Percentiles rank a stretch among this genome's conserved stretches.
Conservation (phyloP, 2,888 invertebrate genomes). For the Stictocephala bisonia region DNA sequence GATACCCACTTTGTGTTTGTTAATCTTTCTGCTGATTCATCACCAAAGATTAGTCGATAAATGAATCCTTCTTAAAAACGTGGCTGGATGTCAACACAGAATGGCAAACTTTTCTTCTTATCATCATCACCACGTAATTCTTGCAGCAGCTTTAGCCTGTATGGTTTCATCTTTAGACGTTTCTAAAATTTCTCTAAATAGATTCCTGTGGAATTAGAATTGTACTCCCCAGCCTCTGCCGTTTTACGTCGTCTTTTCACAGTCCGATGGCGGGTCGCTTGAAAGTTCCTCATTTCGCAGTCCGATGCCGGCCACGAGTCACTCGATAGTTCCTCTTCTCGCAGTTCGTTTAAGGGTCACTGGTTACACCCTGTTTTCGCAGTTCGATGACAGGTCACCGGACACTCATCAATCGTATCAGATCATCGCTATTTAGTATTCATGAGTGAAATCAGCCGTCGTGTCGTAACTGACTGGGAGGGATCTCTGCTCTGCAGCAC, state of each 20-base stretch:
- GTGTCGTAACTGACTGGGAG: slow-evolving; percentile 15
- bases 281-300: no score
- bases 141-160: slow-evolving; percentile 11
- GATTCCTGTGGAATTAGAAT: slow-evolving; percentile 19
- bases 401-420: no score
- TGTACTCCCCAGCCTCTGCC: no score
- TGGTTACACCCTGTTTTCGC: no score
- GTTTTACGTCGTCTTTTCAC: no score
- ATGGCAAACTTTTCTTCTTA: slow-evolving; percentile 2
- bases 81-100: slow-evolving; percentile 22
- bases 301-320: no score
- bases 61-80: slow-evolving; percentile 8
- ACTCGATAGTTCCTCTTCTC: no score
- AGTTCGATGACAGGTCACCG: no score
- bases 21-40: no score
- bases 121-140: background rate
- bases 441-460: slow-evolving; percentile 15
- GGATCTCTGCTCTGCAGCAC: slow-evolving; percentile 18
- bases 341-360: no score
- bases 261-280: no score
- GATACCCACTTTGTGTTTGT: no score
- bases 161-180: slow-evolving; percentile 15
- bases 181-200: slow-evolving; percentile 17
- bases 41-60: slow-evolving; percentile 21
- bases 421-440: background rate